These are phyloP conservation scores for Spilarctia lutea DNA, from an alignment of 2,888 invertebrate species.

Conservation along the genomic window DNA sequence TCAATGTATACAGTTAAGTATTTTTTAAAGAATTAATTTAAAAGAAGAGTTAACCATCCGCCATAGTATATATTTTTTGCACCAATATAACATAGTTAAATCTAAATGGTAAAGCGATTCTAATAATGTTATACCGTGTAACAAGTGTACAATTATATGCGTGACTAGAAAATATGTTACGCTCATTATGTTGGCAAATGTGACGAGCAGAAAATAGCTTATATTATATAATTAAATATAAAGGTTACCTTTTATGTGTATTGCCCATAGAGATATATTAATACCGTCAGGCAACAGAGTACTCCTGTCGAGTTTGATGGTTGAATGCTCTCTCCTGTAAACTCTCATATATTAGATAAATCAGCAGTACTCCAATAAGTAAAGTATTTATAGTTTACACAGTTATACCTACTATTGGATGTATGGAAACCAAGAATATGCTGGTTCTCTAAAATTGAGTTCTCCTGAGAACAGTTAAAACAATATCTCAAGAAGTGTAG, in stretches of 20 bases:
- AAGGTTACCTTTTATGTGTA: background rate
- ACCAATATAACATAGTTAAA: background rate
- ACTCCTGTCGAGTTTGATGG: background rate
- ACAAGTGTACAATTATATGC: conserved; percentile 6
- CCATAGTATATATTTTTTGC: background rate
- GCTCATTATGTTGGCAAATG: background rate
- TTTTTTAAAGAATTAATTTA: background rate
- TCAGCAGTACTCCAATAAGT: background rate
- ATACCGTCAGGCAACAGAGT: background rate
- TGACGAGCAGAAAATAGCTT: background rate
- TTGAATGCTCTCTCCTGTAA: background rate
- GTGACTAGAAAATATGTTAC: conserved; percentile 8
- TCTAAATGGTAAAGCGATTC: background rate
- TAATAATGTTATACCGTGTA: conserved; percentile 11
- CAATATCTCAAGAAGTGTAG: background rate
- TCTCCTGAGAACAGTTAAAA: background rate
- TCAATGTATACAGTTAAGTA: conserved; percentile 91
- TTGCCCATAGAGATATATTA: background rate
- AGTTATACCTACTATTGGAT: too few species aligned
- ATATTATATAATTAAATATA: background rate
- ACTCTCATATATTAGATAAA: background rate
- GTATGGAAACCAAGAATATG: too few species aligned
- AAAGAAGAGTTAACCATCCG: background rate
- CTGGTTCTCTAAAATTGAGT: too few species aligned
- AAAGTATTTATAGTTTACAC: too few species aligned